Evolutionary conservation across 2,888 invertebrate genomes (phyloP), one percentile per base, ranked within the genome.

Genomic region (Globia sparganii): DNA sequence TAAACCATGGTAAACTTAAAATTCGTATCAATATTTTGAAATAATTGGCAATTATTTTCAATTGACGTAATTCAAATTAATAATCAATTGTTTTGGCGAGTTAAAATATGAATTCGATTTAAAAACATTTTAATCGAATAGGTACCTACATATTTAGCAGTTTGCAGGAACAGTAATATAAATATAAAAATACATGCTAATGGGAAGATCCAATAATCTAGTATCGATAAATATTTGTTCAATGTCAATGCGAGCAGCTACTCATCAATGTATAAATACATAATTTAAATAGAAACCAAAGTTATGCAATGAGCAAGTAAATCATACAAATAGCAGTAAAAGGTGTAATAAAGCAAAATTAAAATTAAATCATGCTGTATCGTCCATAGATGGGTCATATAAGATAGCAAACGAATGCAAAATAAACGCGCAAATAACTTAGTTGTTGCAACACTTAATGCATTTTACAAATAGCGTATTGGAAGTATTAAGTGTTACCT

Each of bases 401-500:
- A 85, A 77, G 59, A 69, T 74, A 83, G 84, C 84, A 81, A 76
- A 81, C 67, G 79, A 80, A 89, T 81, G 78, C 87, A 86, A 84
- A 86, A 83, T 87, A 80, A 86, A 84, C 80, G 79, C 77, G 76
- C 56, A 75, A 79, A 61, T 78, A 83, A 83, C 31, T 37, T 81
- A 77, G 13, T 86, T 76, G 80, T 78, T 83, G 77, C 83, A 89
- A 86, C 72, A 85, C 80, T 78, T 66, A 86, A 78, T 85, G 84
- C 80, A 84, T 81, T 83, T 81, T 72, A 86, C 74, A 85, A 87
- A 84, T 72, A 88, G 84, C 86, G 77, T 88, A 89, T 81, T 89
- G 83, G 80, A 80, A 78, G 76, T 78, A 81, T 82, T 71, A 69
- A 73, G 80, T 83, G 83, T 97, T 91, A 99, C 98, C 97, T 99